phyloP scores from a whole-genome alignment of 2,888 invertebrate genomes.

The Digitonthophagus gazella region DNA sequence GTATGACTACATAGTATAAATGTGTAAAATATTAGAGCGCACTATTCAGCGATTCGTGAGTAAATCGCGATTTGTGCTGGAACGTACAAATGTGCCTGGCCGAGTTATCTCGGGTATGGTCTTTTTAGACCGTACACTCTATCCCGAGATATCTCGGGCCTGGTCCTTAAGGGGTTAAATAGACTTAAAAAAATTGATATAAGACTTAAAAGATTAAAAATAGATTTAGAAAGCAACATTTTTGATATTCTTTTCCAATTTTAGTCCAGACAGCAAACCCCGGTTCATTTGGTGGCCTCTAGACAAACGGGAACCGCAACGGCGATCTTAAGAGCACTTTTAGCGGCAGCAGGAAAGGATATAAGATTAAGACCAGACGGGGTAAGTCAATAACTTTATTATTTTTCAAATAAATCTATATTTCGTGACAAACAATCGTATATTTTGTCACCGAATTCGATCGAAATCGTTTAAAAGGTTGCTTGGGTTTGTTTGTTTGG shows the following conservation, averaged over 20 bases:
- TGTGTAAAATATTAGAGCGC: too few species aligned
- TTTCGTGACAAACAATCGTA: conserved; percentile 3
- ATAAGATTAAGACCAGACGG: conserved; percentile 83
- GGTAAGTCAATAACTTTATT: conserved; percentile 68
- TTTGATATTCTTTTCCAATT: conserved; percentile 33
- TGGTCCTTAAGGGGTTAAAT: too few species aligned
- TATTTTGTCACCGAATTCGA: not conserved
- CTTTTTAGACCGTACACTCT: too few species aligned
- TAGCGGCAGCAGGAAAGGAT: conserved; percentile 87
- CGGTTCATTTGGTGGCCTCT: conserved; percentile 92
- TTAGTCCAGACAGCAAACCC: conserved; percentile 89
- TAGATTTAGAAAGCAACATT: too few species aligned
- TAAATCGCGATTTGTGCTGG: too few species aligned
- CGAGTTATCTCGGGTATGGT: too few species aligned
- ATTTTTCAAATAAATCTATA: not conserved
- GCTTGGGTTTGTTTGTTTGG: conserved; percentile 8
- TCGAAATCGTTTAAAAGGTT: not conserved
- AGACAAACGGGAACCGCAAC: conserved; percentile 91
- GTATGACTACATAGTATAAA: too few species aligned
- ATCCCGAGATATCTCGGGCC: too few species aligned
- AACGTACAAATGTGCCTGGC: too few species aligned
- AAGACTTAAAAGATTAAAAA: too few species aligned
- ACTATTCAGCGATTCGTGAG: too few species aligned
- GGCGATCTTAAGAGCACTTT: conserved; percentile 82
- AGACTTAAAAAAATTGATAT: too few species aligned